These are phyloP conservation scores for Gavia stellata DNA, from an alignment of 2,113 vertebrate species.

Conservation along the genomic window DNA sequence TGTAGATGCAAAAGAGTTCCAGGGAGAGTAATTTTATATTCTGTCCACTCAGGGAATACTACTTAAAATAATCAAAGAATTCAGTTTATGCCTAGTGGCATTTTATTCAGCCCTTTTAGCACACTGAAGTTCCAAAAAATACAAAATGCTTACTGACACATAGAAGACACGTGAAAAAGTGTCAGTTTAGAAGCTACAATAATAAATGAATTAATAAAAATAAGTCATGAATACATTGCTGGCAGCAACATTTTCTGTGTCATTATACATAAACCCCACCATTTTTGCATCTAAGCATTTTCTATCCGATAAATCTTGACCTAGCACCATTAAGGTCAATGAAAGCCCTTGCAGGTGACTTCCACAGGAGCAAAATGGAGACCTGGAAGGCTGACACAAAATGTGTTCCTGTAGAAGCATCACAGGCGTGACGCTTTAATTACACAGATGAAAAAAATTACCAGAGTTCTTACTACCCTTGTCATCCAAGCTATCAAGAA, in stretches of 20 bases:
- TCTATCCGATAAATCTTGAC: neutral
- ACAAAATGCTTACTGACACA: neutral
- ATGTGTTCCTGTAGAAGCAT: neutral
- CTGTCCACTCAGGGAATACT: accelerated
- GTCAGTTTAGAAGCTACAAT: neutral
- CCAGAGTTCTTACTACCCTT: neutral
- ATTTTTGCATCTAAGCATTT: neutral
- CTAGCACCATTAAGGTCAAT: neutral
- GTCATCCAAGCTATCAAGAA: neutral
- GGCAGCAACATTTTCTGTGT: neutral
- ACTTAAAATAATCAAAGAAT: neutral
- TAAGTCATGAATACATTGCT: neutral
- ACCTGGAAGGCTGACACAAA: neutral
- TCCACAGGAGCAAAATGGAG: neutral
- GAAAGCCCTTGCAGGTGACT: neutral
- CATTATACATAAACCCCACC: neutral
- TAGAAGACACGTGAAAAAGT: neutral
- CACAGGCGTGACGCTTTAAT: neutral
- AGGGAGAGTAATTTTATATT: neutral
- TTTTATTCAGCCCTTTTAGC: neutral
- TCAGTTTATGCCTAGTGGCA: neutral
- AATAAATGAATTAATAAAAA: neutral
- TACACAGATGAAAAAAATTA: neutral
- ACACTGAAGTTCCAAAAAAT: neutral
- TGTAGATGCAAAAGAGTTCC: neutral